Evolutionary conservation across 2,888 invertebrate genomes (phyloP), one percentile per base, ranked within the genome.

Genomic region (Sarcophaga carnaria): DNA sequence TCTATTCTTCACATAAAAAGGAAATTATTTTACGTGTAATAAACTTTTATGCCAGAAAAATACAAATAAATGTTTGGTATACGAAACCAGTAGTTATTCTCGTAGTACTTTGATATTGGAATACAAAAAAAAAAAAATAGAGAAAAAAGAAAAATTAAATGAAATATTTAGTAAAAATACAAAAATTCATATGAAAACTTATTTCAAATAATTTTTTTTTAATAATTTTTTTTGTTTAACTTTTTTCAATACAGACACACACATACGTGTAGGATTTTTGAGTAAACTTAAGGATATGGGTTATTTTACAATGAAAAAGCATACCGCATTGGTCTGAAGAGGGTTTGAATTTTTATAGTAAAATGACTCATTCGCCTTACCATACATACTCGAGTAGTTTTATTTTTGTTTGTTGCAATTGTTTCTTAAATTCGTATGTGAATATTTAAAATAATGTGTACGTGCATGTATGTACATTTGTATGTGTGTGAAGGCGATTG

Each of bases 21-120:
- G 88, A 88, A 87, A 88, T 87, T 83, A 89, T 89, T 89, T 88
- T 77, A 84, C 85, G 87, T 86, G 84, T 84, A 86, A 83, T 81
- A 88, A 89, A 89, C 88, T 88, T 89, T 88, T 85, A 60, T 80
- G 77, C 74, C 80, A 83, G 72, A 78, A 78, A 71, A 76, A 80
- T 72, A 79, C 78, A 78, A 80, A 78, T 54, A 74, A 69, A 83
- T 83, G 54, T 10, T 64, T 20, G 20, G 76, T 67, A 37, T 72
- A 72, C 60, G 45, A 75, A 63, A 54, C 4, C 14, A 54, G 54
- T 54, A 54, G 14, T 54, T 54, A 12, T 77, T 4, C n/a, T n/a
- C 8, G 45, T 62, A 67, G 80, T 25, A 69, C 54, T 37, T 37
- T 60, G 72, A 80, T 64, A 49, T 60, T 20, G 12, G 49, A 11